Conservation (phyloP, 2,888 invertebrate species). For the Drosophila eohydei region DNA sequence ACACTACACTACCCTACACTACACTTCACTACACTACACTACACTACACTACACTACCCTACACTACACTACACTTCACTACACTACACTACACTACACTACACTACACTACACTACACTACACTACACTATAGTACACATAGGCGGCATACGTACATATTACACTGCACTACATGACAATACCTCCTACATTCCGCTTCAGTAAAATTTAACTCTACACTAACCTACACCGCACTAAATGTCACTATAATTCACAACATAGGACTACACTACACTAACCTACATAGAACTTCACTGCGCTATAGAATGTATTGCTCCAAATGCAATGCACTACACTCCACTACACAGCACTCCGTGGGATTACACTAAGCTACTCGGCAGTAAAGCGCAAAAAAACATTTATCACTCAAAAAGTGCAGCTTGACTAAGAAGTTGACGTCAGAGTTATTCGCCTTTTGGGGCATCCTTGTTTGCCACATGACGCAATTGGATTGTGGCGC, state of each 20-base stretch:
- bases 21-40: neutral
- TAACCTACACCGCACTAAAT: neutral
- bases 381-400: neutral
- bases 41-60: neutral
- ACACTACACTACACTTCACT: neutral
- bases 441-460: constrained; percentile 11
- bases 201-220: neutral
- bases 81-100: neutral
- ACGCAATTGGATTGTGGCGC: constrained; percentile 46
- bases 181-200: no score
- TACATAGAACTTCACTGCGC: neutral
- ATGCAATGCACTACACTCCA: neutral
- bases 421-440: constrained; percentile 28
- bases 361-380: neutral
- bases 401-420: constrained; percentile 6
- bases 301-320: no score
- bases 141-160: neutral
- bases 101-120: neutral
- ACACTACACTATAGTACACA: neutral
- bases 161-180: neutral
- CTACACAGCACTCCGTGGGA: neutral
- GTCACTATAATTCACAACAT: no score
- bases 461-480: constrained; percentile 27
- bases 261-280: neutral
- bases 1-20: neutral